These are phyloP conservation scores for Pelodiscus sinensis DNA, from an alignment of 2,113 vertebrate species.

Conservation along the genomic window DNA sequence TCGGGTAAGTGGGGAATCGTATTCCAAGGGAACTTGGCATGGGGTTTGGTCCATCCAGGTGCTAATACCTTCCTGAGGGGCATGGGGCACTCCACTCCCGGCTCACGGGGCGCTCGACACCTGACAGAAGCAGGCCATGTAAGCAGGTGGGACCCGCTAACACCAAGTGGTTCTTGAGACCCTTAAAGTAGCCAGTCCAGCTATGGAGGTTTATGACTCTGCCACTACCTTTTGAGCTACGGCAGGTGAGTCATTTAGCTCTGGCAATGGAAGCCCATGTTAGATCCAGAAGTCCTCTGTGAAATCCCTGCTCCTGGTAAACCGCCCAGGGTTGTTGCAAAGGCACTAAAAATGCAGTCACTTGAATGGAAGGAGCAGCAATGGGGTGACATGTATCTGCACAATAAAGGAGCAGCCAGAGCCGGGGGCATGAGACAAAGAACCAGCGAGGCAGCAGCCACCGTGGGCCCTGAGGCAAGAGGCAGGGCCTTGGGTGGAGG, in stretches of 20 bases:
- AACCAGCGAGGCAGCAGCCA: background rate
- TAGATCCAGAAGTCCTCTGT: background rate
- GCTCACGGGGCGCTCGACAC: no score
- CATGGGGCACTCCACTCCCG: background rate
- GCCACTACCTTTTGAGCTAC: background rate
- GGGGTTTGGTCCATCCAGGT: background rate
- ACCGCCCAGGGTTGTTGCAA: background rate
- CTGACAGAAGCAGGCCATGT: background rate
- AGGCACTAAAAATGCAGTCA: background rate
- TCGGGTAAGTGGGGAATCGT: background rate
- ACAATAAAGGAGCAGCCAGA: background rate
- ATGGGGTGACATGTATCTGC: background rate
- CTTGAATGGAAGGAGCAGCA: background rate
- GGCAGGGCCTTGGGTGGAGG: no score
- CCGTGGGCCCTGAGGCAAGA: no score
- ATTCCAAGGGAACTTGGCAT: background rate
- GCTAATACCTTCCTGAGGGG: no score
- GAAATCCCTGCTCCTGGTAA: background rate
- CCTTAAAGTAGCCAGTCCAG: background rate
- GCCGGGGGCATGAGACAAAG: background rate
- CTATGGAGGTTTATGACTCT: background rate
- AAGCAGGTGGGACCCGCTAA: background rate
- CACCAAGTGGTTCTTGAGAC: background rate
- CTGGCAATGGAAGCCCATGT: background rate
- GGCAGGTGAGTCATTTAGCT: background rate